Evolutionary conservation across 2,797 vertebrate species (phyloP).

Genomic region (Macrochelys suwanniensis): DNA sequence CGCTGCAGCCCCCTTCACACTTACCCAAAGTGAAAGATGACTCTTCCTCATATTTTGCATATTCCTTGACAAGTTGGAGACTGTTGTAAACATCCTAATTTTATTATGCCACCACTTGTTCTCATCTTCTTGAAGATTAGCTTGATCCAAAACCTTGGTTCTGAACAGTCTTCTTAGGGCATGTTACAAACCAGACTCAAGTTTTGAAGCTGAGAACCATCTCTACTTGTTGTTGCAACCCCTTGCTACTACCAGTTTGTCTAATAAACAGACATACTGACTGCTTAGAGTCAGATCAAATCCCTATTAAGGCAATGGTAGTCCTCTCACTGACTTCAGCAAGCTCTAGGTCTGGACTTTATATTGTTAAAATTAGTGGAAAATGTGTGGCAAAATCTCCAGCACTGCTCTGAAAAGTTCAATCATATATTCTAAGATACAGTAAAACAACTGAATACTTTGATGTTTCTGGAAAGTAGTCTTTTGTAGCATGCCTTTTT

Average conservation of each 20-base stretch:
- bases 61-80: not conserved
- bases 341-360: not conserved
- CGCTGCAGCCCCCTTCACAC: not conserved
- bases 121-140: not conserved
- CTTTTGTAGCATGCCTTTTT: not conserved
- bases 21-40: not conserved
- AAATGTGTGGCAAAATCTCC: not conserved
- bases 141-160: not conserved
- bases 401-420: not conserved
- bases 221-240: not conserved
- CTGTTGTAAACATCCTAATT: not conserved
- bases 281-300: not conserved
- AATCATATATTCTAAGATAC: not conserved
- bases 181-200: not conserved
- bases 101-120: not conserved
- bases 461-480: not conserved
- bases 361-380: not conserved
- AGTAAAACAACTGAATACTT: not conserved
- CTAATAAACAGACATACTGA: not conserved
- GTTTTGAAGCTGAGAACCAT: constrained; percentile 1
- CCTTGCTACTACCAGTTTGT: not conserved
- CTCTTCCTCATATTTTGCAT: not conserved
- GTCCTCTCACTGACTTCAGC: not conserved
- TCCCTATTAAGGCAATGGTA: constrained; percentile 4
- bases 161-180: not conserved